Base-by-base conservation (phyloP, 2,888 invertebrate species). In the Scrobipalpa costella region DNA sequence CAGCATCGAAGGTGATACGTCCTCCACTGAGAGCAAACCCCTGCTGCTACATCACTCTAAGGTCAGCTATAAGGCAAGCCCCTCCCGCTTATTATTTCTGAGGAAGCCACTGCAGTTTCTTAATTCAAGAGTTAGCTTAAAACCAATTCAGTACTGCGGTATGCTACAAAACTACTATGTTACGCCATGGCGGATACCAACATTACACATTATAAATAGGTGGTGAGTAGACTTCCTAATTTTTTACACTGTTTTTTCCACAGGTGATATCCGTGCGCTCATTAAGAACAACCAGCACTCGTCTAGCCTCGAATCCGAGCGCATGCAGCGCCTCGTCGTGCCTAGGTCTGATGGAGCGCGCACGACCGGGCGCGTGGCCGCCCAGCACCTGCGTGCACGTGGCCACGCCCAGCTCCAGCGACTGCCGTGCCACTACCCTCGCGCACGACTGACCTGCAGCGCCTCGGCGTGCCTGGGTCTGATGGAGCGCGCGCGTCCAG, bases 221-320 rank as follows among this genome's bases (percentile, higher is more conserved):
- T n/a, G n/a, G n/a, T n/a, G n/a, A n/a, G n/a, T 2, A 13, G 13
- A 13, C 13, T 13, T 11, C 7, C 17, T 11, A 7, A 17, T 40
- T 2, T 17, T 17, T 47, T 17, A 17, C 17, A 47, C 15, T 11
- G 13, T n/a, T n/a, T n/a, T n/a, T n/a, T n/a, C n/a, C 7, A n/a
- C 72, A 90, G 90, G 80, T 86, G 60, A 82, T 90, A 74, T 90
- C 90, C 0, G 86, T 90, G 17, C 90, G 87, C 69, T 87, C 90
- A 0, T 67, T 86, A 61, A 75, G 85, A 1, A 80, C 83, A 11
- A 59, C 77, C 0, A 80, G 78, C 49, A 73, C 77, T 0, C 75
- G 78, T 1, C 80, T 76, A 68, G n/a, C n/a, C n/a, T 76, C 77
- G 36, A 75, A 66, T n/a, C 62, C 67, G 11, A 21, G 66, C 2